Conservation (phyloP, 2,113 vertebrate genomes). For the Phodopus roborovskii region DNA sequence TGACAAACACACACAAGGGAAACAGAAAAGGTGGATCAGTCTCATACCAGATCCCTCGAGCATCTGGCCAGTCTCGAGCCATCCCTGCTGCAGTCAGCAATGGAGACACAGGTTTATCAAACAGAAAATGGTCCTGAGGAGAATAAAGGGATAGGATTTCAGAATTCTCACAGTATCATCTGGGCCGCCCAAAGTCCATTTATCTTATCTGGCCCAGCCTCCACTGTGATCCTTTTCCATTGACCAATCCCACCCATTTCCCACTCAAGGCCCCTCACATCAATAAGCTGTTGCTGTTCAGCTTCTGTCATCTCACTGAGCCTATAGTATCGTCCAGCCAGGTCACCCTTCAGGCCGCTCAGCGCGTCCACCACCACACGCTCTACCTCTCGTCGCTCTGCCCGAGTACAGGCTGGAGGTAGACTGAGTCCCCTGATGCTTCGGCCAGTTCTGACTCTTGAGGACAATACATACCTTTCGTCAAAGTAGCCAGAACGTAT, state of each 20-base stretch:
- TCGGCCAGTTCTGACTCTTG: conserved; percentile 93
- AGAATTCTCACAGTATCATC: not conserved
- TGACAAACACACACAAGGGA: not conserved
- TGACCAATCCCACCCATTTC: not conserved
- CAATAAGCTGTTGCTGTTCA: conserved; percentile 92
- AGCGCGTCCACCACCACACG: conserved; percentile 86
- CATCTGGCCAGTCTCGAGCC: conserved; percentile 93
- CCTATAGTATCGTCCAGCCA: conserved; percentile 89
- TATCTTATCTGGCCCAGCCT: not conserved
- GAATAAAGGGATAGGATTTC: conserved; percentile 29
- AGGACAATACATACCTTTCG: conserved; percentile 96
- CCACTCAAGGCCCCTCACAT: conserved; percentile 83
- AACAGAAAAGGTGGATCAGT: not conserved
- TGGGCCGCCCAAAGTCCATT: not conserved
- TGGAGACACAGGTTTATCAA: conserved; percentile 92
- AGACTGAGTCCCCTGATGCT: conserved; percentile 91
- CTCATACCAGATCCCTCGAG: conserved; percentile 91
- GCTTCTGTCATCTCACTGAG: conserved; percentile 89
- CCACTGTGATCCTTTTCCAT: not conserved
- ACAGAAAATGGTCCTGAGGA: conserved; percentile 91
- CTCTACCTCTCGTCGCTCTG: conserved; percentile 90
- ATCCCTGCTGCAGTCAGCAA: conserved; percentile 90
- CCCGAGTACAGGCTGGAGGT: conserved; percentile 89
- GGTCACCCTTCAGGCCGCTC: conserved; percentile 87
- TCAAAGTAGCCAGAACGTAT: conserved; percentile 93